phyloP scores from a whole-genome alignment of 2,113 vertebrate genomes.

The Eptesicus fuscus region DNA sequence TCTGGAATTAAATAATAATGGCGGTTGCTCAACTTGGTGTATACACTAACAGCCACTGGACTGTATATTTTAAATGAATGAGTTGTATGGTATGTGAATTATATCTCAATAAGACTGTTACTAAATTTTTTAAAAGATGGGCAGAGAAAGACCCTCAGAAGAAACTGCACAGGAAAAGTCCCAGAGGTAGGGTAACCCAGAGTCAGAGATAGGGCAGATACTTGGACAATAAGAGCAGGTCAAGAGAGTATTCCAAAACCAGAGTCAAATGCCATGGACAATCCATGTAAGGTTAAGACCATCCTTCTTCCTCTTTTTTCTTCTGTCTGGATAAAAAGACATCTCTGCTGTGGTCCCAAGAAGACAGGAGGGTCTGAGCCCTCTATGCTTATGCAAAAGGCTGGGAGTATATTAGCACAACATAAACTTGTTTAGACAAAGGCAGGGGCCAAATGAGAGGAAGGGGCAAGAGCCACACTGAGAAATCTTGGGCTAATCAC shows the following conservation, averaged over 20 bases:
- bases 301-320: not conserved
- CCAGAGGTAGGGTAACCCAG: not conserved
- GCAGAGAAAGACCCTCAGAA: not conserved
- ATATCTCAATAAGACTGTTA: not conserved
- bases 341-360: not conserved
- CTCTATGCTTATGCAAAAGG: not conserved
- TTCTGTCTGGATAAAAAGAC: not conserved
- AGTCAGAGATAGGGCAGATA: not conserved
- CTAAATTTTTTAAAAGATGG: not conserved
- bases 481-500: conserved; percentile 30
- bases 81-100: not conserved
- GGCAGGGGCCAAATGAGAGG: not conserved
- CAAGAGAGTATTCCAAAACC: not conserved
- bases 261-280: not conserved
- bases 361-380: not conserved
- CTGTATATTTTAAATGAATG: not conserved
- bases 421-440: conserved; percentile 12
- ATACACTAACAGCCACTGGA: not conserved
- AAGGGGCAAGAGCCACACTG: not conserved
- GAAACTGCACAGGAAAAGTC: not conserved
- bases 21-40: not conserved
- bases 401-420: not conserved
- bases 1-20: not conserved
- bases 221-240: not conserved
- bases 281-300: not conserved